A percentile compares a stretch with the other conserved stretches of the same genome.
Evolutionary conservation across 92 coral and sea anemone species (phyloP).

Genomic region (Epizoanthus stellaris): DNA sequence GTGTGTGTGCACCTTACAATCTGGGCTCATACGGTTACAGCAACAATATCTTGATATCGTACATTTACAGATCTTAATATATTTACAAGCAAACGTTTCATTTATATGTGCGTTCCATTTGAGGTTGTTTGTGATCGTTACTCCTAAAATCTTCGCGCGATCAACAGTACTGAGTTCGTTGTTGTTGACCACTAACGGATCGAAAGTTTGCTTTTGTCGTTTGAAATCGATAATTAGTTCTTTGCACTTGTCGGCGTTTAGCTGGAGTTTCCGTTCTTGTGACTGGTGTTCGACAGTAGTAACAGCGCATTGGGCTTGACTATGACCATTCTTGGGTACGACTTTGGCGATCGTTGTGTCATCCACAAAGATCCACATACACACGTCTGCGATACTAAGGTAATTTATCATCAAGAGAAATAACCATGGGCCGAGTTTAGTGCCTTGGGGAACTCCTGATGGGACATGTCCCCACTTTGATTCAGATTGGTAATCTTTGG

Average conservation of each 20-base stretch:
- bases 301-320: neutral
- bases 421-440: neutral
- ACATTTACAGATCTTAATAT: too few relatives aligned
- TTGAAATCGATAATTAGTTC: neutral
- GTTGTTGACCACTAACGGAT: neutral
- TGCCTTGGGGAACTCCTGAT: conserved; percentile 22
- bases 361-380: neutral
- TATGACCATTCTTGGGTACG: neutral
- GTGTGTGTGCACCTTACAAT: too few relatives aligned
- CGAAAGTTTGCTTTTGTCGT: neutral
- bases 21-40: too few relatives aligned
- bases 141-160: neutral
- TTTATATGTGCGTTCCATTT: neutral
- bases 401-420: neutral
- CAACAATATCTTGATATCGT: too few relatives aligned
- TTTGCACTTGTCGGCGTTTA: neutral
- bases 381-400: neutral
- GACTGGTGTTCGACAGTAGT: neutral
- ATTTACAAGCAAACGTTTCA: too few relatives aligned
- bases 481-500: too few relatives aligned
- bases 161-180: neutral
- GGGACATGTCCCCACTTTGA: conserved; percentile 3
- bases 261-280: neutral
- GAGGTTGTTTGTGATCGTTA: neutral
- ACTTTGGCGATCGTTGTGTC: neutral